Conservation (phyloP, 2,113 vertebrate species). For the Phrynosoma platyrhinos region DNA sequence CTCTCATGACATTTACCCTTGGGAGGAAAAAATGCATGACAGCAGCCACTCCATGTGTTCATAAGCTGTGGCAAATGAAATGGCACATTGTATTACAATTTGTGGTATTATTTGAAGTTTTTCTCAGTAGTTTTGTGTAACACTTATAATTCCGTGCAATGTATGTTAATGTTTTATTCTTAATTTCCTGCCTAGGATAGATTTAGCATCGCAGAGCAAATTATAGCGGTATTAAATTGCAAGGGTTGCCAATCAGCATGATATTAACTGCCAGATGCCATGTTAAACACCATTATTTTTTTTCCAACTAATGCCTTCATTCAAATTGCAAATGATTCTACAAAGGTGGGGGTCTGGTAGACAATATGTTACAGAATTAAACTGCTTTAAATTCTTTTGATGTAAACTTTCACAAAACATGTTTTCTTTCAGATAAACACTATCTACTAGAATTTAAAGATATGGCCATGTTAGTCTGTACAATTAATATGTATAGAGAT, state of each 20-base stretch:
- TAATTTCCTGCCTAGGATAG: neutral
- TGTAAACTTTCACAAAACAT: neutral
- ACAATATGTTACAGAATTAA: neutral
- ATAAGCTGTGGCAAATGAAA: too few relatives aligned
- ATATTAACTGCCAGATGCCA: neutral
- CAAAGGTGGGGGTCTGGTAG: neutral
- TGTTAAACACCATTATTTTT: conserved; percentile 16
- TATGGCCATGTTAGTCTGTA: too few relatives aligned
- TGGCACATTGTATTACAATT: too few relatives aligned
- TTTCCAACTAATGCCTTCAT: neutral
- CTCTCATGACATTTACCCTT: neutral
- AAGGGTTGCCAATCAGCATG: neutral
- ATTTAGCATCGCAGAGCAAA: conserved; percentile 12
- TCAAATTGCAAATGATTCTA: conserved; percentile 21
- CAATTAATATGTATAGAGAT: too few relatives aligned
- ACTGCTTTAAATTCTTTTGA: neutral
- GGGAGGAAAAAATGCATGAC: too few relatives aligned
- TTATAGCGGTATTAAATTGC: conserved; percentile 5
- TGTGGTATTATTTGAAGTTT: neutral
- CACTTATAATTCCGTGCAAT: neutral
- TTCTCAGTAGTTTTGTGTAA: neutral
- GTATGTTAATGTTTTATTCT: conserved; percentile 12
- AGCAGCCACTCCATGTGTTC: neutral
- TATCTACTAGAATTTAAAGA: too few relatives aligned
- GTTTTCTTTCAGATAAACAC: neutral